Percentiles rank a stretch among this genome's conserved stretches.
These are phyloP conservation scores for Cinclus cinclus DNA, from an alignment of 2,113 vertebrate genomes.

Conservation along the genomic window DNA sequence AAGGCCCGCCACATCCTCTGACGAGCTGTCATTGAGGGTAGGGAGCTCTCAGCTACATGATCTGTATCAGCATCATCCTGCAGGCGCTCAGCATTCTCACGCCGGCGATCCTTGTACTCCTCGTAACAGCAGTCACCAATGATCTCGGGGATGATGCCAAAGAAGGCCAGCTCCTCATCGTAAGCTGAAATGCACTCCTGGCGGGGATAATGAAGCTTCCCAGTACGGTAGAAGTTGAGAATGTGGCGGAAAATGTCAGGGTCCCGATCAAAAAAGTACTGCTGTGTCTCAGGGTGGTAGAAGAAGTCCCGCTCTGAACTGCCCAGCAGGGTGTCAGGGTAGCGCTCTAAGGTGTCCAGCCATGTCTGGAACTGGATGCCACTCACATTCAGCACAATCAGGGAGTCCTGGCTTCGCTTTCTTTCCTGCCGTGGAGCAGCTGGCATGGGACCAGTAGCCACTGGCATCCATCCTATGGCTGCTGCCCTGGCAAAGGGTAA, in stretches of 20 bases:
- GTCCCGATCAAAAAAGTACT: conserved; percentile 98
- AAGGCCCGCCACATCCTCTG: conserved; percentile 95
- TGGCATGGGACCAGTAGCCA: conserved; percentile 91
- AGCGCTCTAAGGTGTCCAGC: conserved; percentile 92
- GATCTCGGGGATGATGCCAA: conserved; percentile 94
- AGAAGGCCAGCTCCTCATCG: conserved; percentile 94
- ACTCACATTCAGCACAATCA: conserved; percentile 93
- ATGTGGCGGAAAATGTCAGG: conserved; percentile 96
- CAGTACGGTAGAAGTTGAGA: conserved; percentile 95
- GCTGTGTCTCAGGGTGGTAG: conserved; percentile 89
- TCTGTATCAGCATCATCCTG: conserved; percentile 90
- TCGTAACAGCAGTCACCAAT: conserved; percentile 97
- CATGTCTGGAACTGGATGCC: conserved; percentile 94
- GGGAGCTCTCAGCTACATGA: conserved; percentile 70
- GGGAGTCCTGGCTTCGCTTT: conserved; percentile 79
- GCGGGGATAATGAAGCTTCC: conserved; percentile 93
- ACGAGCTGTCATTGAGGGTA: conserved; percentile 80
- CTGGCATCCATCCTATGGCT: conserved; percentile 97
- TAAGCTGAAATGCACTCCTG: conserved; percentile 96
- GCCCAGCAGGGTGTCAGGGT: conserved; percentile 94
- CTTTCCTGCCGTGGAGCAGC: conserved; percentile 81
- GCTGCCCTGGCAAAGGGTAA: conserved; percentile 95
- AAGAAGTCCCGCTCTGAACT: conserved; percentile 95
- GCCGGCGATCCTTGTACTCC: conserved; percentile 94
- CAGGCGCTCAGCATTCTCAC: conserved; percentile 91